Conservation (phyloP, 2,797 vertebrate species). For the Premnoplex brunnescens region DNA sequence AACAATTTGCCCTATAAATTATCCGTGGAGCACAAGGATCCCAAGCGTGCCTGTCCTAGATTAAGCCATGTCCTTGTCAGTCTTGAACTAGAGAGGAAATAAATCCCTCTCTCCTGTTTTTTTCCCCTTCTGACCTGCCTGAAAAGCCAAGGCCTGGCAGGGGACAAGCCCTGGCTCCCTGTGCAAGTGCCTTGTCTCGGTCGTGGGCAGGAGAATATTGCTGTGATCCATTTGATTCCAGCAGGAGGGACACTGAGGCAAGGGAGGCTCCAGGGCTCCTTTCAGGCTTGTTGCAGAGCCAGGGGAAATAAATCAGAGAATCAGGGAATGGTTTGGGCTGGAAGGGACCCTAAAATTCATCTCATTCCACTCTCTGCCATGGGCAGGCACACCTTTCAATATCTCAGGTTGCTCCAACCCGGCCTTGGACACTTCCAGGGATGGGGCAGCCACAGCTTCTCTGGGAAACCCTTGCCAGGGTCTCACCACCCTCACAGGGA, state of each 20-base stretch:
- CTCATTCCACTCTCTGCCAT: not conserved
- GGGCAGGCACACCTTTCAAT: not conserved
- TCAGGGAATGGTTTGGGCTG: not conserved
- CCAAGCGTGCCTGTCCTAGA: not conserved
- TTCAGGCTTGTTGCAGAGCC: not conserved
- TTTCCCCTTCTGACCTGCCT: not conserved
- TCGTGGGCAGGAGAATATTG: too few species aligned
- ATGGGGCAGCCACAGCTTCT: not conserved
- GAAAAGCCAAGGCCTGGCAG: not conserved
- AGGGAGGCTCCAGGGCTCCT: not conserved
- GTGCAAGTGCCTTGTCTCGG: not conserved
- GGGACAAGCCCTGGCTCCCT: not conserved
- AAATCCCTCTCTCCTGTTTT: not conserved
- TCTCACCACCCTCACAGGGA: not conserved
- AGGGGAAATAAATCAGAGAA: not conserved
- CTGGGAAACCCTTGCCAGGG: not conserved
- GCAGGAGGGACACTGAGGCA: not conserved
- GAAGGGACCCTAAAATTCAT: not conserved
- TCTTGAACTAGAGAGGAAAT: not conserved
- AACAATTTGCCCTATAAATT: not conserved
- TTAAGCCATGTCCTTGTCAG: slow-evolving; percentile 13
- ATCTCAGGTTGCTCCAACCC: not conserved
- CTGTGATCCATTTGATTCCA: not conserved
- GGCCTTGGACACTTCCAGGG: not conserved
- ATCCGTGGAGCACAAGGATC: not conserved